Evolutionary conservation across 2,888 invertebrate genomes (phyloP), one percentile per base, ranked within the genome.

Genomic region (Sclerodermus sp.): DNA sequence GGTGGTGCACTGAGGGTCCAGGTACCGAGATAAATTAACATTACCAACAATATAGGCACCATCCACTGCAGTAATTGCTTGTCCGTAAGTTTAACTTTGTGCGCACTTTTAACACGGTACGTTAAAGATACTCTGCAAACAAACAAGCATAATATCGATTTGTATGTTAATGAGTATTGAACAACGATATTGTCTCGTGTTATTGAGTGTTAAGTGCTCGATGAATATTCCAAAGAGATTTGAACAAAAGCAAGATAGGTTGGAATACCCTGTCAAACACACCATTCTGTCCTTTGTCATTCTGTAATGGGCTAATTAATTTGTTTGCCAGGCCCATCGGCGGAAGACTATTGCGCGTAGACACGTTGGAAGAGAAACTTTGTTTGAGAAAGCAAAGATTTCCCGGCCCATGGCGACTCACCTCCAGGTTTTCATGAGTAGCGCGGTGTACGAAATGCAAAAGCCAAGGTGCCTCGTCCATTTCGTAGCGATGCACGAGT

Each of bases 341-440:
- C 34, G 3, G 34, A 4, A 12, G 34, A 3, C 23, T 23, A 23
- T 23, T 23, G 3, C 23, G 8, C 3, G 23, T 5, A 23, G 3
- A 23, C 23, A 23, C 4, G 3, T 23, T 23, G 23, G 8, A 23
- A 23, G 8, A 23, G 23, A 8, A n/a, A n/a, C n/a, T n/a, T n/a
- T n/a, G n/a, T n/a, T n/a, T n/a, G n/a, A n/a, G n/a, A n/a, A n/a
- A n/a, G n/a, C n/a, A n/a, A n/a, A n/a, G n/a, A n/a, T n/a, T n/a
- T n/a, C n/a, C n/a, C n/a, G n/a, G n/a, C n/a, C n/a, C n/a, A n/a
- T n/a, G n/a, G n/a, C n/a, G 10, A 30, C 67, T 79, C 79, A 92
- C 93, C 94, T 87, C 95, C 95, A 95, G 10, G 95, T 95, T 80
- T 96, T 96, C 88, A 96, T 90, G 2, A 96, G 82, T 38, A 96